A percentile compares a stretch with the other conserved stretches of the same genome.
Conservation (phyloP, 2,797 vertebrate species). For the Tragelaphus oryx region DNA sequence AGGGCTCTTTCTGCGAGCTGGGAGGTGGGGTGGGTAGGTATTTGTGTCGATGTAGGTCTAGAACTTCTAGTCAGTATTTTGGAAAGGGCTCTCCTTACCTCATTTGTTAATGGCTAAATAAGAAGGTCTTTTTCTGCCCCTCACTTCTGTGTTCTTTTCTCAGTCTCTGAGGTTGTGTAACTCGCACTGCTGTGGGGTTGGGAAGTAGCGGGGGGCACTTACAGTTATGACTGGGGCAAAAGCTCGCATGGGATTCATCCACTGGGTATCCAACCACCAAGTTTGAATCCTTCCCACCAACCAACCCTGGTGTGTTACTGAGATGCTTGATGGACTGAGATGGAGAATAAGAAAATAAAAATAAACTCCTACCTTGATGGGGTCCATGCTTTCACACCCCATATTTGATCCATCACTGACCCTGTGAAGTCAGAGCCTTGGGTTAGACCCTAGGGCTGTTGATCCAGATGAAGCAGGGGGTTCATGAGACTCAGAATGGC, state of each 20-base stretch:
- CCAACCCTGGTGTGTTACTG: background rate
- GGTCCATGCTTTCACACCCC: background rate
- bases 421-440: background rate
- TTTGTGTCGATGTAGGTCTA: background rate
- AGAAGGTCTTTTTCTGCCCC: background rate
- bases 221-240: background rate
- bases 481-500: background rate
- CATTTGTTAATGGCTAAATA: background rate
- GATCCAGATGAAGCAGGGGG: background rate
- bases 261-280: background rate
- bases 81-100: background rate
- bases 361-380: background rate
- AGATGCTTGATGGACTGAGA: too few species aligned
- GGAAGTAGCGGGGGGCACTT: background rate
- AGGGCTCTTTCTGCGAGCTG: background rate
- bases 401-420: background rate
- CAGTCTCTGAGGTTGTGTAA: background rate
- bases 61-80: background rate
- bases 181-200: background rate
- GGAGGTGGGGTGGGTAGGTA: background rate
- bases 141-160: background rate
- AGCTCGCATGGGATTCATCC: background rate
- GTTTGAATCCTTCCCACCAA: background rate
- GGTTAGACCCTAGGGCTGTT: background rate
- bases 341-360: background rate